Evolutionary conservation across 64 coral and sea anemone species (phyloP).

Genomic region (Stichodactyla helianthus): DNA sequence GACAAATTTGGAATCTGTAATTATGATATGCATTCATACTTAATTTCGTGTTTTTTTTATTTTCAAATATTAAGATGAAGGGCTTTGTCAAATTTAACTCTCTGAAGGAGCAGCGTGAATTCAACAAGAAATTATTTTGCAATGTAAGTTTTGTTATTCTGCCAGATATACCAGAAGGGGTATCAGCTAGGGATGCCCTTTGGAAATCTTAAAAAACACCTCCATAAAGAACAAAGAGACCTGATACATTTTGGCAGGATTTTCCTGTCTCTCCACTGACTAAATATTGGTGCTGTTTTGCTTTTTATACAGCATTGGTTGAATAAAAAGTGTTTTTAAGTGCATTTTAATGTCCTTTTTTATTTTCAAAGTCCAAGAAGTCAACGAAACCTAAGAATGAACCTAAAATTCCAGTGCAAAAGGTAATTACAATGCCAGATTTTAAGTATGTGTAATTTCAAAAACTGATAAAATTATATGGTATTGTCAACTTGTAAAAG

Average conservation of each 20-base stretch:
- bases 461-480: too few species aligned
- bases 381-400: conserved; percentile 29
- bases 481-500: too few species aligned
- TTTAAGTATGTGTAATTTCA: neutral
- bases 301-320: too few species aligned
- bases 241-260: too few species aligned
- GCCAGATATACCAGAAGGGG: too few species aligned
- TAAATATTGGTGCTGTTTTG: too few species aligned
- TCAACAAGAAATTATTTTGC: conserved; percentile 26
- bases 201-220: too few species aligned
- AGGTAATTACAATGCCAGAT: neutral
- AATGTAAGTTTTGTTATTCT: neutral
- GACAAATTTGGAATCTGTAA: too few species aligned
- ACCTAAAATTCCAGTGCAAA: neutral
- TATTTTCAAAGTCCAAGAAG: conserved; percentile 28
- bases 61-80: neutral
- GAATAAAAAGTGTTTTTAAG: too few species aligned
- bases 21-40: neutral
- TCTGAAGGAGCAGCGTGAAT: conserved; percentile 27
- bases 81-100: conserved; percentile 17
- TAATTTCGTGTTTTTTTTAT: neutral
- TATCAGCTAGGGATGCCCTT: too few species aligned
- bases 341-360: neutral
- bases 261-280: too few species aligned
- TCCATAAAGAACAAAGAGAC: too few species aligned